Base-by-base conservation (phyloP, 2,113 vertebrate species). In the Mus spicilegus region DNA sequence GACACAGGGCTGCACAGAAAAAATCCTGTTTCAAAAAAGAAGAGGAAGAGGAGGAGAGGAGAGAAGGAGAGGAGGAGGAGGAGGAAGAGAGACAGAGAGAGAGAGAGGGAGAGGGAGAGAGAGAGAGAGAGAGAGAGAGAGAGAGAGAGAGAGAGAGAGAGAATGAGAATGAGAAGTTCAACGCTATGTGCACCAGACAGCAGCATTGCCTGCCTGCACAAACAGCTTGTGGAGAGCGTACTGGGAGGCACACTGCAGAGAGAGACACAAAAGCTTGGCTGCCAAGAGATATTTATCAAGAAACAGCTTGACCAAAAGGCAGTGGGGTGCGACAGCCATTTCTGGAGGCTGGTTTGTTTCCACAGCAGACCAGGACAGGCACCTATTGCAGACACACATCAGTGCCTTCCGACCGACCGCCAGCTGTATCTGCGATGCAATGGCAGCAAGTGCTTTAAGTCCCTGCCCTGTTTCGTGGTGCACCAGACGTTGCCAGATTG, bases 201-300 rank as follows among this genome's bases (percentile, higher is more conserved):
- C 75, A 92, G 72, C 58, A 33, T 54, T 80, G 61, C 72, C 75
- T 76, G 56, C 42, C 46, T 72, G 86, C 46, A 14, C 77, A 72
- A 72, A 92, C 0, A 6, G 26, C 70, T 92, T 91, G 81, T 89
- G 51, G 77, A 80, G 49, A 94, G 77, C 20, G 14, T 81, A 63
- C 51, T 39, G 67, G 54, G 67, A 95, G 88, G 58, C 65, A 16
- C 89, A 63, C 22, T 84, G 90, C 77, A 78, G 56, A 92, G 56
- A 87, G 70, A 95, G 58, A 90, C 69, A 88, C 72, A 85, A 87
- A 95, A 46, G 67, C 72, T 85, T 77, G 33, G 22, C 87, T 81
- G 72, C 87, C 86, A 94, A 87, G 75, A 93, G 84, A 89, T 87
- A 58, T 72, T 89, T 91, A 94, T 87, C 77, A 81, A 94, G 91